Conservation (phyloP, 2,888 invertebrate genomes). For the Sesia apiformis region DNA sequence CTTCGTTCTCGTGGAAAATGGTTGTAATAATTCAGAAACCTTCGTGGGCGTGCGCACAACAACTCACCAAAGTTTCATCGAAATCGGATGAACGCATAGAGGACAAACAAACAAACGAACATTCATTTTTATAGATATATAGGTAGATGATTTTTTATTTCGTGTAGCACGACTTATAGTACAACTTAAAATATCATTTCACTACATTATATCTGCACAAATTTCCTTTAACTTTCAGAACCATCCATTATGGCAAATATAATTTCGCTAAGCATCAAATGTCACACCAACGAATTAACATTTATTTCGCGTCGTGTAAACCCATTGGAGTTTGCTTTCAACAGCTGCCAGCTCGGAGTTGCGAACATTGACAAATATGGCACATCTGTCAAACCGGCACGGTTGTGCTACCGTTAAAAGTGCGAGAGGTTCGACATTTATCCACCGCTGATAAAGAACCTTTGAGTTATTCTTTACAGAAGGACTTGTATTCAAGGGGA, state of each 20-base stretch:
- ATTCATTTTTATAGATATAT: too few relatives aligned
- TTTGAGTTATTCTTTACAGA: too few relatives aligned
- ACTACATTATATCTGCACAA: neutral
- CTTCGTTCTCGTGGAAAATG: too few relatives aligned
- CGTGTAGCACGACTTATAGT: too few relatives aligned
- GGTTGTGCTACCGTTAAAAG: slow-evolving; percentile 6
- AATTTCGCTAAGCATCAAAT: slow-evolving; percentile 3
- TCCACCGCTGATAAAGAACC: neutral
- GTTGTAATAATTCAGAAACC: too few relatives aligned
- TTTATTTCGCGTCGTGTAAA: slow-evolving; percentile 36
- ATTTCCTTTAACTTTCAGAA: neutral
- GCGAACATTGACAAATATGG: slow-evolving; percentile 50
- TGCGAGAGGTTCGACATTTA: neutral
- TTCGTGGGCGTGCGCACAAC: too few relatives aligned
- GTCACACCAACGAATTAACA: slow-evolving; percentile 32
- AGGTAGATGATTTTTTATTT: too few relatives aligned
- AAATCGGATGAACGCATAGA: too few relatives aligned
- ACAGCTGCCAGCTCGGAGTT: slow-evolving; percentile 25
- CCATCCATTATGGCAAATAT: neutral
- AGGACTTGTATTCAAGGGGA: too few relatives aligned
- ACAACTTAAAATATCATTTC: neutral
- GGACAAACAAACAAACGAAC: too few relatives aligned
- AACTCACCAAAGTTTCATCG: too few relatives aligned
- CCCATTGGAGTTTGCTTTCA: slow-evolving; percentile 48
- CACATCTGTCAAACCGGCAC: slow-evolving; percentile 42